Conservation (phyloP, 2,797 vertebrate species). For the Cephalopachus bancanus region DNA sequence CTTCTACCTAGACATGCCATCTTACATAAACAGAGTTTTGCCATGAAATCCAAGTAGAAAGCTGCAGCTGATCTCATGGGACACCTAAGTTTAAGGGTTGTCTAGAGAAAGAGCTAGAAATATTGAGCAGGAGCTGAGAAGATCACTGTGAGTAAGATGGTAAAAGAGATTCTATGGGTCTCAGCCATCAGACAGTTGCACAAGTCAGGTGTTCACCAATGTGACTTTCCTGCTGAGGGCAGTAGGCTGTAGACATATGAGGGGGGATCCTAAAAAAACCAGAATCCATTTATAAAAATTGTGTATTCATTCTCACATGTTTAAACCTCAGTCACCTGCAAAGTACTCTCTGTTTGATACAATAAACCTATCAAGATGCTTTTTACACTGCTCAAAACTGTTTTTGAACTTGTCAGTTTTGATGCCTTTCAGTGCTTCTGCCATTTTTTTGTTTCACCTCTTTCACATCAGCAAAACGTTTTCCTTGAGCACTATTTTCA, state of each 20-base stretch:
- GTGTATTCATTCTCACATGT: no score
- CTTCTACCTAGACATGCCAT: background rate
- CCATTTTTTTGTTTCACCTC: no score
- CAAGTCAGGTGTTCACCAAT: background rate
- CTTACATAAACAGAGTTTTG: background rate
- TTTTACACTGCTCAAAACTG: no score
- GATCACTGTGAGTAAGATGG: background rate
- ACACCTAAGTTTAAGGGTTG: background rate
- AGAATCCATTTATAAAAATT: no score
- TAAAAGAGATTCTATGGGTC: background rate
- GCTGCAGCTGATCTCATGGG: background rate
- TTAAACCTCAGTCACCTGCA: no score
- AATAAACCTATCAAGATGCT: no score
- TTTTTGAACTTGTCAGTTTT: no score
- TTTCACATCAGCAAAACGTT: no score
- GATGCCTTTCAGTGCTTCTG: no score
- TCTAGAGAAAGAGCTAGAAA: constrained; percentile 12
- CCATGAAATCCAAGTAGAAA: background rate
- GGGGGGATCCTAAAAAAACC: no score
- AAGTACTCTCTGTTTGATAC: no score
- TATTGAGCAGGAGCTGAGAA: background rate
- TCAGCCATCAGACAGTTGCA: background rate
- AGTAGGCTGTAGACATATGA: background rate
- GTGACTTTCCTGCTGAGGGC: background rate
- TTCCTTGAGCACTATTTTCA: no score